Percentiles rank a stretch among this genome's conserved stretches.
Conservation (phyloP, 2,797 vertebrate species). For the Hydrocynus forskahlii region DNA sequence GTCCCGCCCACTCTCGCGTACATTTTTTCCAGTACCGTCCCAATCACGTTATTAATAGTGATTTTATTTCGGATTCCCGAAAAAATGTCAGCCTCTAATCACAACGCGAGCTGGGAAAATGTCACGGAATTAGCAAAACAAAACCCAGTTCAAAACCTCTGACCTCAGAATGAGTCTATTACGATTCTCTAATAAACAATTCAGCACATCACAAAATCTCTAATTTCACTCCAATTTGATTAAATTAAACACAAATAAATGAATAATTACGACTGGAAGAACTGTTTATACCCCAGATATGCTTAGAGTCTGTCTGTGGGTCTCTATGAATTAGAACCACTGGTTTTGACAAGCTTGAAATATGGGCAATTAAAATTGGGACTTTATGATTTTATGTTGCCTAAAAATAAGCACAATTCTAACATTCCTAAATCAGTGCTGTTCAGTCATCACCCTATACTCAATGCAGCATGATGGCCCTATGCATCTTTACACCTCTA, state of each 20-base stretch:
- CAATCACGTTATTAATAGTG: no score
- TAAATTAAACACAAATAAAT: neutral
- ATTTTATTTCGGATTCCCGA: no score
- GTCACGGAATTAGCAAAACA: constrained; percentile 46
- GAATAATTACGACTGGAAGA: no score
- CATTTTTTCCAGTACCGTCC: no score
- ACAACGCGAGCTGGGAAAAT: constrained; percentile 50
- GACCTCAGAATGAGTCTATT: neutral
- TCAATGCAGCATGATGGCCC: neutral
- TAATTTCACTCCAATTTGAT: neutral
- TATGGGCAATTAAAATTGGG: no score
- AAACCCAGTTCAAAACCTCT: constrained; percentile 15
- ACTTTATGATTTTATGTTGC: no score
- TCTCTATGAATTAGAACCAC: no score
- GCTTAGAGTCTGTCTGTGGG: no score
- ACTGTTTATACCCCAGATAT: no score
- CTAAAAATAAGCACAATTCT: neutral
- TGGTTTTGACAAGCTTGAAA: neutral
- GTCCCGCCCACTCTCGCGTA: no score
- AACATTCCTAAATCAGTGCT: neutral
- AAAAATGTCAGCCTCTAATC: no score
- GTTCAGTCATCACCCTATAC: neutral
- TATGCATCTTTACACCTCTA: neutral
- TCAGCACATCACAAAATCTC: neutral
- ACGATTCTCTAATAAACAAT: neutral